Conservation (phyloP, 2,797 vertebrate species). For the Paramormyrops hopkinsi region DNA sequence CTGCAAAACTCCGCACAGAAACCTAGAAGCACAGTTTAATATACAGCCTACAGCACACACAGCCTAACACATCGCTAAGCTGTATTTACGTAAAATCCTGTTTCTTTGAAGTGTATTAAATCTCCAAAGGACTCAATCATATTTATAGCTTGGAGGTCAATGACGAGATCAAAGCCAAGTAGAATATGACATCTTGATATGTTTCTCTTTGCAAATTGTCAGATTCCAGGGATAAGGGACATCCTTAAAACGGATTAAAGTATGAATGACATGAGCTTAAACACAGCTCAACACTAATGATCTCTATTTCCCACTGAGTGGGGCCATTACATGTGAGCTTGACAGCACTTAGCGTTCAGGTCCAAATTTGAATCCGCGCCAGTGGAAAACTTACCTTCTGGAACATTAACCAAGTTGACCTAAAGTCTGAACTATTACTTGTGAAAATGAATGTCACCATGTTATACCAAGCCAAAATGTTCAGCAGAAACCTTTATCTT, state of each 20-base stretch:
- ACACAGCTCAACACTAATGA: not conserved
- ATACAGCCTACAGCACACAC: not conserved
- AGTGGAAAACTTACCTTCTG: not conserved
- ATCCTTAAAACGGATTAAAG: not conserved
- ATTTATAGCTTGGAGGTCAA: not conserved
- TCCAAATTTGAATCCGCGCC: not conserved
- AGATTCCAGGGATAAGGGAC: not conserved
- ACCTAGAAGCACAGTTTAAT: not conserved
- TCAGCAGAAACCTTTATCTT: not conserved
- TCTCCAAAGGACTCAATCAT: not conserved
- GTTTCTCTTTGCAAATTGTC: not conserved
- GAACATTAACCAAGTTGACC: not conserved
- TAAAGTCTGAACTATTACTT: not conserved
- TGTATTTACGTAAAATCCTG: not conserved
- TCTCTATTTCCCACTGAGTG: not conserved
- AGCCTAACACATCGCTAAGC: not conserved
- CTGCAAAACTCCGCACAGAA: not conserved
- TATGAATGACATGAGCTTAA: not conserved
- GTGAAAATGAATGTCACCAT: not conserved
- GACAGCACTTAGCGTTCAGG: not conserved
- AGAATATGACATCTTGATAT: not conserved
- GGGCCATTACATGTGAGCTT: not conserved
- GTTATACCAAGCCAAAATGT: not conserved
- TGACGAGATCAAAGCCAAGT: not conserved
- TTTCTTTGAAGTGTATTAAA: not conserved